Conservation (phyloP, 2,797 vertebrate genomes). For the Varecia variegata region DNA sequence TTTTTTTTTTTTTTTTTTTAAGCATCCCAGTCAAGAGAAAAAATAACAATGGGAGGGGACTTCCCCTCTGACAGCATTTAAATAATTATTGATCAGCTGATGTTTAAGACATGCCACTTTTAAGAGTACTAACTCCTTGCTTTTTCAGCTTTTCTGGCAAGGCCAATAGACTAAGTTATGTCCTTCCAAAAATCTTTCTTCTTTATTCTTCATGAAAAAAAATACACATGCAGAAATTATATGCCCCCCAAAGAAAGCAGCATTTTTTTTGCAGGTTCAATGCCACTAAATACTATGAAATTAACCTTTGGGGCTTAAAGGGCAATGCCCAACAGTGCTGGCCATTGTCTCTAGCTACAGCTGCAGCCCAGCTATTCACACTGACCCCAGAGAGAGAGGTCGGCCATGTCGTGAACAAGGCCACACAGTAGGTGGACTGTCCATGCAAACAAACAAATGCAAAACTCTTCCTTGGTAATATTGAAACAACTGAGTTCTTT, state of each 20-base stretch:
- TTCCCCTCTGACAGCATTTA: slow-evolving; percentile 49
- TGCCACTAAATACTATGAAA: slow-evolving; percentile 53
- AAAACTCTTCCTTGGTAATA: slow-evolving; percentile 52
- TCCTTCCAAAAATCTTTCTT: slow-evolving; percentile 55
- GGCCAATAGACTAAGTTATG: slow-evolving; percentile 23
- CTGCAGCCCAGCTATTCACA: background rate
- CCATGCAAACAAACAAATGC: slow-evolving; percentile 48
- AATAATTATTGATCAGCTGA: slow-evolving; percentile 56
- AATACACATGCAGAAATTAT: slow-evolving; percentile 45
- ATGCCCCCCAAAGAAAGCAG: slow-evolving; percentile 29
- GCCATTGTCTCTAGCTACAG: slow-evolving; percentile 8
- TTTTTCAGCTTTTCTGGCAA: slow-evolving; percentile 54
- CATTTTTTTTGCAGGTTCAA: slow-evolving; percentile 59
- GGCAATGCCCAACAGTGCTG: background rate
- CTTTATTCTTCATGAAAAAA: slow-evolving; percentile 33
- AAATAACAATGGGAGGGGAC: slow-evolving; percentile 40
- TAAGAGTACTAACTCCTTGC: slow-evolving; percentile 9
- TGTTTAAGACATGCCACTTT: background rate
- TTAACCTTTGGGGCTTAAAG: slow-evolving; percentile 38
- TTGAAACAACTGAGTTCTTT: slow-evolving; percentile 46
- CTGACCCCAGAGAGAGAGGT: background rate
- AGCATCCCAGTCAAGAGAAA: slow-evolving; percentile 39
- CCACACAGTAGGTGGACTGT: background rate
- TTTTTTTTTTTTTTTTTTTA: slow-evolving; percentile 54
- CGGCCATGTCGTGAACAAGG: background rate